These are phyloP conservation scores for Elysia chlorotica DNA, from an alignment of 1,140 invertebrate species.

Conservation along the genomic window DNA sequence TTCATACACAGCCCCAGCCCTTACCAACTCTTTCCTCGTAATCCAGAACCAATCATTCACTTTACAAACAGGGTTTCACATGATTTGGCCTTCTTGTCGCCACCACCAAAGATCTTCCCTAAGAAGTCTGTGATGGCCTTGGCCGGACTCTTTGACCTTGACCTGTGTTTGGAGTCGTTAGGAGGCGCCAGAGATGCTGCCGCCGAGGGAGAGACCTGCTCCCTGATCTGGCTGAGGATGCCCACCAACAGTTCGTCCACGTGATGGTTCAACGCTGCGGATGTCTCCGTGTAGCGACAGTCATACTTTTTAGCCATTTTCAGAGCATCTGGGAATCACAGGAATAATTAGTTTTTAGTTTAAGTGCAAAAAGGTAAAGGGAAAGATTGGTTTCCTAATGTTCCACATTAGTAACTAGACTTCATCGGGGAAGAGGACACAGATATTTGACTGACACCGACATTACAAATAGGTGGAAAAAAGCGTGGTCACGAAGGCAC, in stretches of 20 bases:
- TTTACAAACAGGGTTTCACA: constrained; percentile 36
- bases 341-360: too few species aligned
- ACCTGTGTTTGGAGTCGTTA: neutral
- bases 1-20: too few species aligned
- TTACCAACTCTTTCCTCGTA: too few species aligned
- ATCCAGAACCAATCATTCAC: constrained; percentile 2
- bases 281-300: constrained; percentile 83
- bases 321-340: constrained; percentile 43
- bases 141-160: constrained; percentile 24
- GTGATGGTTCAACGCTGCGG: constrained; percentile 79
- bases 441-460: too few species aligned
- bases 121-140: constrained; percentile 30
- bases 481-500: too few species aligned
- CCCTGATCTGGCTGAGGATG: constrained; percentile 69
- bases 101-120: constrained; percentile 39
- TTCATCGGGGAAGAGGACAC: too few species aligned
- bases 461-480: too few species aligned
- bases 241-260: constrained; percentile 82
- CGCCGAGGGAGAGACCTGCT: constrained; percentile 28
- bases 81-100: constrained; percentile 39
- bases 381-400: too few species aligned
- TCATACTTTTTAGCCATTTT: constrained; percentile 71
- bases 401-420: too few species aligned
- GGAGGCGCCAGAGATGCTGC: neutral
- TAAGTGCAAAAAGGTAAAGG: too few species aligned